Percentiles rank a stretch among this genome's conserved stretches.
Evolutionary conservation across 2,888 invertebrate species (phyloP).

Genomic region (Sarcophaga carnaria): DNA sequence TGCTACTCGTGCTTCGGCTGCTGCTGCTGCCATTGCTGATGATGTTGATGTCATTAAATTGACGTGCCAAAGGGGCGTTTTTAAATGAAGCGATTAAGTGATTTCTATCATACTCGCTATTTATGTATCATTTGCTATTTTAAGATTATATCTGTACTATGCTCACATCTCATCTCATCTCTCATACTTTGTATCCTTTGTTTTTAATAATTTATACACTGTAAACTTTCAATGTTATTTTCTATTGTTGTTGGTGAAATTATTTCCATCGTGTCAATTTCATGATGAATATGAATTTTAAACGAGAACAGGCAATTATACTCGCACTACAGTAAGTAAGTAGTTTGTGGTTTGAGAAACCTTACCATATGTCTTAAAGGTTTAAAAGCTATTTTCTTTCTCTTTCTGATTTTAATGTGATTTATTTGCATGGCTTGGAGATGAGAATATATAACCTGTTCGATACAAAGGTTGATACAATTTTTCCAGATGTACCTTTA

Average conservation of each 20-base stretch:
- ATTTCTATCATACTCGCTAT: conserved; percentile 46
- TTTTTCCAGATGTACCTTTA: no score
- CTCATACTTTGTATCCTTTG: background rate
- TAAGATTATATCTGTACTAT: conserved; percentile 23
- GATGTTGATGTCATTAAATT: conserved; percentile 6
- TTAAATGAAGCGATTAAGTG: conserved; percentile 70
- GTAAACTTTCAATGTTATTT: conserved; percentile 4
- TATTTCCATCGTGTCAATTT: conserved; percentile 47
- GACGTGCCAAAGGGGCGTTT: conserved; percentile 65
- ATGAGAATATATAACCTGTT: no score
- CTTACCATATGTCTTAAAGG: no score
- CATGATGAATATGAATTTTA: conserved; percentile 45
- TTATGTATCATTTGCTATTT: conserved; percentile 32
- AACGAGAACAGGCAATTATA: conserved; percentile 16
- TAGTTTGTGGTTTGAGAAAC: no score
- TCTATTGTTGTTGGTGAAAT: conserved; percentile 27
- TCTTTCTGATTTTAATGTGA: no score
- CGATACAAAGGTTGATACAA: no score
- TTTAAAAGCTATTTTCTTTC: no score
- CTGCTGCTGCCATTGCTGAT: background rate
- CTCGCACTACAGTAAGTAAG: background rate
- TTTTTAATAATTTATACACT: background rate
- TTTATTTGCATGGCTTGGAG: no score
- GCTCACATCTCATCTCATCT: background rate
- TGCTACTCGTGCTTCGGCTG: background rate